A percentile compares a stretch with the other conserved stretches of the same genome.
Conservation (phyloP, 2,797 vertebrate species). For the Chaunax sp. region DNA sequence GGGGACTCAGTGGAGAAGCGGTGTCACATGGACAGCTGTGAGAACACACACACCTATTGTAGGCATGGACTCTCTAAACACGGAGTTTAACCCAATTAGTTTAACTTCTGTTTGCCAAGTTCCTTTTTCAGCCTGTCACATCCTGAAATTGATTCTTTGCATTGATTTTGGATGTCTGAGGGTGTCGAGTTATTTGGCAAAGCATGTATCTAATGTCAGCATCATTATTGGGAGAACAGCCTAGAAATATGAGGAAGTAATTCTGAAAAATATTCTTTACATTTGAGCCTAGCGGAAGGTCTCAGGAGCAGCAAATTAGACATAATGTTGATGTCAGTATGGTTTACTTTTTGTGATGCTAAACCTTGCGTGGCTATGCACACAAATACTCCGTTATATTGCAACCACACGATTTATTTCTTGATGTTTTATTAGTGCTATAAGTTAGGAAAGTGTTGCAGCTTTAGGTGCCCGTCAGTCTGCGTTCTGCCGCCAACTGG, state of each 20-base stretch:
- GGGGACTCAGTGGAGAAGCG: slow-evolving; percentile 23
- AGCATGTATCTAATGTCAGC: slow-evolving; percentile 14
- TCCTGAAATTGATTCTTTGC: slow-evolving; percentile 46
- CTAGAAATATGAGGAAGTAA: background rate
- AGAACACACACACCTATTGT: slow-evolving; percentile 24
- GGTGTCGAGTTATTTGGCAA: slow-evolving; percentile 28
- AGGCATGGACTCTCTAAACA: slow-evolving; percentile 9
- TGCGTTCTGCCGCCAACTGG: background rate
- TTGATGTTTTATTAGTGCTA: background rate
- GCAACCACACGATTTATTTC: no score
- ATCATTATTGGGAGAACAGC: slow-evolving; percentile 12
- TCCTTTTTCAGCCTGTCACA: slow-evolving; percentile 50
- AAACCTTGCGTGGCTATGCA: background rate
- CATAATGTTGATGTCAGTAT: background rate
- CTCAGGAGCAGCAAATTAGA: slow-evolving; percentile 3
- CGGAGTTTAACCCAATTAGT: slow-evolving; percentile 52
- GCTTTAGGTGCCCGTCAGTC: background rate
- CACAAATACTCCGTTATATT: background rate
- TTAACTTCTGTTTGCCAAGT: slow-evolving; percentile 28
- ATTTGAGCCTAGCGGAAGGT: background rate
- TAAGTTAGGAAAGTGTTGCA: slow-evolving; percentile 7
- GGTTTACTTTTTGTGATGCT: background rate
- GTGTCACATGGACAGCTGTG: slow-evolving; percentile 45
- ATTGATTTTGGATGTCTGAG: slow-evolving; percentile 50
- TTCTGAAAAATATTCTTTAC: background rate